These are phyloP conservation scores for Spinus pinus DNA, from an alignment of 2,797 vertebrate genomes.

Conservation along the genomic window DNA sequence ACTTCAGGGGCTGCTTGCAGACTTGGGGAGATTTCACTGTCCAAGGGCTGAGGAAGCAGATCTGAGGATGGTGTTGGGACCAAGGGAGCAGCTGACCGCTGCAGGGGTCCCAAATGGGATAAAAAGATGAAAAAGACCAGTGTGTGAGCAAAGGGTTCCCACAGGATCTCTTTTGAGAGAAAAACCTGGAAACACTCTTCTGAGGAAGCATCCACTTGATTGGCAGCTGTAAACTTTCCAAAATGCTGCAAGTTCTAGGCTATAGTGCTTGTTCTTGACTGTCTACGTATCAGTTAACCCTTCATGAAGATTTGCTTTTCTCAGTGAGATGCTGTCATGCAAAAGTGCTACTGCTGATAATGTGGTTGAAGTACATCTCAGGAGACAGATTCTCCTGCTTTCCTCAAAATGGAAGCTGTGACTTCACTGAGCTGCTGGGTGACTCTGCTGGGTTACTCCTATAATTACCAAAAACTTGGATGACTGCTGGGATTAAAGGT, in stretches of 20 bases:
- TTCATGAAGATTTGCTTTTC: not conserved
- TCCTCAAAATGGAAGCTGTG: not conserved
- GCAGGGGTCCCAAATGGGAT: not conserved
- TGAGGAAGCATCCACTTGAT: not conserved
- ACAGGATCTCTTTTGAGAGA: not conserved
- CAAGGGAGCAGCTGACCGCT: not conserved
- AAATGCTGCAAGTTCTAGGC: not conserved
- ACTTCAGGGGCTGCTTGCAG: not conserved
- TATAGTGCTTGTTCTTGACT: not conserved
- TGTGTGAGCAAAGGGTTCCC: not conserved
- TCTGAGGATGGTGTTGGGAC: not conserved
- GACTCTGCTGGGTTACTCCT: not conserved
- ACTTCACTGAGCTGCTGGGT: not conserved
- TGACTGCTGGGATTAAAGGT: not conserved
- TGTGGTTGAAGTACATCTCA: not conserved
- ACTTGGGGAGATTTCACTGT: not conserved
- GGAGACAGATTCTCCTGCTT: not conserved
- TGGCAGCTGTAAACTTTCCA: not conserved
- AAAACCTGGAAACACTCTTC: not conserved
- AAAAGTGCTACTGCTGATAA: not conserved
- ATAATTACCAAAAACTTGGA: not conserved
- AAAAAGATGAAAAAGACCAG: not conserved
- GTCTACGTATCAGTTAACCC: fast-evolving
- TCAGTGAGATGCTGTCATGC: not conserved
- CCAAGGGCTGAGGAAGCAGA: not conserved